phyloP scores from a whole-genome alignment of 2,797 vertebrate genomes.

The Ctenosaura bakeri region DNA sequence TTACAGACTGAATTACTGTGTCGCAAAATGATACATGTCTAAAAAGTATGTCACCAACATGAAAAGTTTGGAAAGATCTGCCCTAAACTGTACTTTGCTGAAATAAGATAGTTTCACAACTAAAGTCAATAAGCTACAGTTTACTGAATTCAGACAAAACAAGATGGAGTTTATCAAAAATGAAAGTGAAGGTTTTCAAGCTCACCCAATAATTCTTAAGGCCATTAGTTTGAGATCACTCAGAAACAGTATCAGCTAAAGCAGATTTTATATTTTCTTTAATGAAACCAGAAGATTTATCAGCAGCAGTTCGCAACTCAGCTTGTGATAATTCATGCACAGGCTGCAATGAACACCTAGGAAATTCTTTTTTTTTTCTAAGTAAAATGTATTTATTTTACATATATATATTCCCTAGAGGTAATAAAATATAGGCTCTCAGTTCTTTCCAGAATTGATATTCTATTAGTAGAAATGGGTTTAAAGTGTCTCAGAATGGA shows the following conservation, averaged over 20 bases:
- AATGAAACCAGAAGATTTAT: not conserved
- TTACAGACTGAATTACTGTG: no score
- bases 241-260: not conserved
- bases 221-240: not conserved
- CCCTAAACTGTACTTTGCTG: not conserved
- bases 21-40: no score
- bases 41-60: no score
- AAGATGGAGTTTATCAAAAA: conserved; percentile 1
- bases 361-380: no score
- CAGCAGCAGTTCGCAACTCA: not conserved
- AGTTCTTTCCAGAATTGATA: conserved; percentile 51
- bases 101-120: not conserved
- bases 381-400: conserved; percentile 44
- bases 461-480: conserved; percentile 58
- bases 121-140: not conserved
- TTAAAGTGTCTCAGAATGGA: conserved; percentile 54
- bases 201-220: not conserved
- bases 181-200: not conserved
- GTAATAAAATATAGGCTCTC: conserved; percentile 58
- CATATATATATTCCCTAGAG: conserved; percentile 41
- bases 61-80: no score
- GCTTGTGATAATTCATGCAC: not conserved
- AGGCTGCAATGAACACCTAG: not conserved
- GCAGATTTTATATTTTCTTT: not conserved
- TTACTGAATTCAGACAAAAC: not conserved